Evolutionary conservation across 2,888 invertebrate genomes (phyloP).

Genomic region (Bimastos eiseni): DNA sequence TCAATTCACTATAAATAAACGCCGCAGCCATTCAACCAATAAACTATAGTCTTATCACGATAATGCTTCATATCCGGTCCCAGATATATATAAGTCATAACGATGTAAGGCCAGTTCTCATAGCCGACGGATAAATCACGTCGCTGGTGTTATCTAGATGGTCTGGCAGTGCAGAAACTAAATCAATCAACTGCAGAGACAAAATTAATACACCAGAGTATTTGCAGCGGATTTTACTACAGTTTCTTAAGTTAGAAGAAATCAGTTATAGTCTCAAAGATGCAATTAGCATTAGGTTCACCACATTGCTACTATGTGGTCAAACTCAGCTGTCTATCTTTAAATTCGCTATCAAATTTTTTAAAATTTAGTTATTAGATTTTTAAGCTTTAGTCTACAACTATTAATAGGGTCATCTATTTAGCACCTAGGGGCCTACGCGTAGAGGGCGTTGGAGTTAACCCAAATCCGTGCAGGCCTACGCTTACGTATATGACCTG

Average conservation of each 20-base stretch:
- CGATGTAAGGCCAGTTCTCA: not conserved
- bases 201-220: not conserved
- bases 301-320: no score
- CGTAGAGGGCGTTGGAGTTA: no score
- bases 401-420: no score
- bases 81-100: not conserved
- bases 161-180: not conserved
- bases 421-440: no score
- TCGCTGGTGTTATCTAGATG: not conserved
- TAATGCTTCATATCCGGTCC: not conserved
- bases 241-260: not conserved
- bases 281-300: no score
- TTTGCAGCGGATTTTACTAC: not conserved
- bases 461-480: no score
- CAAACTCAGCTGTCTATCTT: no score
- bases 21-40: not conserved
- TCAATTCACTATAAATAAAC: not conserved
- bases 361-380: no score
- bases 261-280: not conserved
- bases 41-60: not conserved
- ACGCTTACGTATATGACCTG: no score
- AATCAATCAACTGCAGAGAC: not conserved
- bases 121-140: not conserved
- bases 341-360: no score
- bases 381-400: no score